Evolutionary conservation across 2,888 invertebrate genomes (phyloP).

Genomic region (Chrysotoxum bicinctum): DNA sequence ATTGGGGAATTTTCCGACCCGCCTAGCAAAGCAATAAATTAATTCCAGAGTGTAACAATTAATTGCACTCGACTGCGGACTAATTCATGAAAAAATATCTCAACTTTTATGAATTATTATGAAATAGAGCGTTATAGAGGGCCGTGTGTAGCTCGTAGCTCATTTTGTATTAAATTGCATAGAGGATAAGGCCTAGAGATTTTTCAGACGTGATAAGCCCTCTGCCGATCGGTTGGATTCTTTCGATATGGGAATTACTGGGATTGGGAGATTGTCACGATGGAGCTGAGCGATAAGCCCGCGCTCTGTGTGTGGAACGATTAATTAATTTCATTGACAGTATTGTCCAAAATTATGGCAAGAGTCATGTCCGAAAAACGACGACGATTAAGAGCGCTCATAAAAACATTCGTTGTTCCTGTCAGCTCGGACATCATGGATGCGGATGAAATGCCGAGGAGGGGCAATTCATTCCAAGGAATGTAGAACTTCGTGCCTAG

Average conservation of each 20-base stretch:
- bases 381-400: slow-evolving; percentile 36
- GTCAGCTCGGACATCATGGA: slow-evolving; percentile 2
- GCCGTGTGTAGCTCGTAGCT: not conserved
- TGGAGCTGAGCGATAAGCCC: slow-evolving; percentile 23
- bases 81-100: slow-evolving; percentile 64
- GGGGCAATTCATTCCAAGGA: slow-evolving; percentile 11
- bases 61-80: slow-evolving; percentile 71
- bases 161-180: not conserved
- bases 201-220: slow-evolving; percentile 19
- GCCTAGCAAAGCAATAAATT: slow-evolving; percentile 62
- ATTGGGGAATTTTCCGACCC: slow-evolving; percentile 61
- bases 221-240: slow-evolving; percentile 5
- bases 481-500: slow-evolving; percentile 38
- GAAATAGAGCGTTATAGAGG: slow-evolving; percentile 23
- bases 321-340: slow-evolving; percentile 67
- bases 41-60: slow-evolving; percentile 67
- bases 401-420: slow-evolving; percentile 40
- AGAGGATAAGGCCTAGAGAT: not conserved
- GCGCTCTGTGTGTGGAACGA: slow-evolving; percentile 30
- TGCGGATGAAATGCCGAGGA: slow-evolving; percentile 9
- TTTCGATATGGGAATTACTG: not conserved
- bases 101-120: slow-evolving; percentile 63
- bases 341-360: slow-evolving; percentile 52
- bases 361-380: slow-evolving; percentile 61
- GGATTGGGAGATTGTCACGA: slow-evolving; percentile 6